These are phyloP conservation scores for Fulica atra DNA, from an alignment of 2,113 vertebrate genomes.

Conservation along the genomic window DNA sequence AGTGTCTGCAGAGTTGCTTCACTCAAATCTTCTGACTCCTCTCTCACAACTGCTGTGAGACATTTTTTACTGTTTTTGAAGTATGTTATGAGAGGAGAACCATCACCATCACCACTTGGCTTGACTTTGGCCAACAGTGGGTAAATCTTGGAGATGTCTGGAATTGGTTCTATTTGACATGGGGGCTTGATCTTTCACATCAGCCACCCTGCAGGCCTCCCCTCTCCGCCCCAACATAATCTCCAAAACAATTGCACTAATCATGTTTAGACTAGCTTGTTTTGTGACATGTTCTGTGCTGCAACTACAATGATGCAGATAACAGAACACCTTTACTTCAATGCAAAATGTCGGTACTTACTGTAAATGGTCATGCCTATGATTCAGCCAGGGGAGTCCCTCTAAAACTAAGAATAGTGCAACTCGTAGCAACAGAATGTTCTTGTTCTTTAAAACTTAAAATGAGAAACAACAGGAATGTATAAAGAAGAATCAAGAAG, in stretches of 20 bases:
- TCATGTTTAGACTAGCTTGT: background rate
- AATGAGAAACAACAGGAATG: background rate
- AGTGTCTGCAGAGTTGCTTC: background rate
- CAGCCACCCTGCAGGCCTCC: background rate
- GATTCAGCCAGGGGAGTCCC: background rate
- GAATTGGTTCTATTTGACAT: background rate
- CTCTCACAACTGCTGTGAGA: background rate
- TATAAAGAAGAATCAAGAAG: background rate
- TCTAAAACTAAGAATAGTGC: background rate
- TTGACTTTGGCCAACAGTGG: background rate
- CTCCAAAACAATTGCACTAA: background rate
- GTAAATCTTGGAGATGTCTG: fast-evolving
- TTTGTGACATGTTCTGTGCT: background rate
- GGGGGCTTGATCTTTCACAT: background rate
- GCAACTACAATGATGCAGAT: background rate
- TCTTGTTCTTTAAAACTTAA: background rate
- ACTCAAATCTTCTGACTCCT: background rate
- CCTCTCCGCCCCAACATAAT: background rate
- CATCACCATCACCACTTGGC: no score
- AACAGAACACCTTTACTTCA: background rate
- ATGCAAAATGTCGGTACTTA: background rate
- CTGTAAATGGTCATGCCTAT: background rate
- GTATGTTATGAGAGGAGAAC: background rate
- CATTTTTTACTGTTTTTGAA: background rate
- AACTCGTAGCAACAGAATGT: background rate